Conservation (phyloP, 2,797 vertebrate genomes). For the Phrynocephalus vlangalii region DNA sequence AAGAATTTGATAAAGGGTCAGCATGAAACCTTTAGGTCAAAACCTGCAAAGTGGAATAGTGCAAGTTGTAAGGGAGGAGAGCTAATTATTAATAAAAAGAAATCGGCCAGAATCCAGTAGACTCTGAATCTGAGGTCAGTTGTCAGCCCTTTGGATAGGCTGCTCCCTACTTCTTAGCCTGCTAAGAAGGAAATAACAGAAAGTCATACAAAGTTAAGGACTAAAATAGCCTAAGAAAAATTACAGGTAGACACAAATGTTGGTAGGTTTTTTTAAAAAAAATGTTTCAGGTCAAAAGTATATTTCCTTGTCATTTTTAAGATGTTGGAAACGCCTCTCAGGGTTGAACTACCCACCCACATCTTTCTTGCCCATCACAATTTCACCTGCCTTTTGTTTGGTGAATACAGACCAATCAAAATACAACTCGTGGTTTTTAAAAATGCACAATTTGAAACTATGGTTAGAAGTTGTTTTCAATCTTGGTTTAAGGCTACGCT, state of each 20-base stretch:
- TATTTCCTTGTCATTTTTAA: background rate
- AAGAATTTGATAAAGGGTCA: background rate
- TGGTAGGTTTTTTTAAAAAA: background rate
- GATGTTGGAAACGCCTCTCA: background rate
- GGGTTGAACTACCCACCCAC: background rate
- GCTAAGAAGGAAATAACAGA: background rate
- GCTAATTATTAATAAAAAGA: background rate
- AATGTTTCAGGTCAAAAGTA: background rate
- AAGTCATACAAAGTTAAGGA: background rate
- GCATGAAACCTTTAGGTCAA: background rate
- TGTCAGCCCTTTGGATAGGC: background rate
- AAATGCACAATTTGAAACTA: background rate
- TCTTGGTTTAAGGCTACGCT: background rate
- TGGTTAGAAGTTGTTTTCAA: background rate
- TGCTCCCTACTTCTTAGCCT: background rate
- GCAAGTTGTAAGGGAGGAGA: background rate
- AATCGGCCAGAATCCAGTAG: background rate
- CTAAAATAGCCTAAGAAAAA: background rate
- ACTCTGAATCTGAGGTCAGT: background rate
- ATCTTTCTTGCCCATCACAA: background rate
- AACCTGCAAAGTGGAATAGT: background rate
- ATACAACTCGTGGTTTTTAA: background rate
- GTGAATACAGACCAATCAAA: too few relatives aligned
- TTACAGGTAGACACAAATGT: background rate
- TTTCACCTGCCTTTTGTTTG: background rate